Conservation (phyloP, 2,888 invertebrate genomes). For the Tupiocoris notatus region DNA sequence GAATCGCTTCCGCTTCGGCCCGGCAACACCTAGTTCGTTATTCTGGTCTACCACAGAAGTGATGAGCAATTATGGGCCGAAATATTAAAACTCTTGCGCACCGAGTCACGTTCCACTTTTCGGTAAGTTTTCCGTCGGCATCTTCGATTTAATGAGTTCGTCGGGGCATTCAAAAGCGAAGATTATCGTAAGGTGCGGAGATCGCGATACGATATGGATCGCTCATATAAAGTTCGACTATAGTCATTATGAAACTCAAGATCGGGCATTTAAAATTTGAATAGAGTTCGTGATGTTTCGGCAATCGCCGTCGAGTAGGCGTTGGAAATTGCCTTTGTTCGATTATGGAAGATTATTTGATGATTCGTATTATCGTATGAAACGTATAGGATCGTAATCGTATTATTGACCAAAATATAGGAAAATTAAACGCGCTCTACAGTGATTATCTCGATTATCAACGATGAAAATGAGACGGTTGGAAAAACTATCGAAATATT, state of each 20-base stretch:
- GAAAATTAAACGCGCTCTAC: too few relatives aligned
- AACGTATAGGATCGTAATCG: too few relatives aligned
- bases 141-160: background rate
- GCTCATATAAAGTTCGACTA: background rate
- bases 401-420: too few relatives aligned
- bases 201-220: background rate
- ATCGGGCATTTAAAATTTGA: background rate
- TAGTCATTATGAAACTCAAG: background rate
- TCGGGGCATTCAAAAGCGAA: background rate
- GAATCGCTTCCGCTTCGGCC: background rate
- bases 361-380: too few relatives aligned
- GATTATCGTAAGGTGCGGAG: background rate
- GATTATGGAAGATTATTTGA: too few relatives aligned
- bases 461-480: too few relatives aligned
- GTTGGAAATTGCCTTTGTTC: too few relatives aligned
- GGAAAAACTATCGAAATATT: too few relatives aligned
- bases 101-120: background rate
- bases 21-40: background rate
- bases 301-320: too few relatives aligned
- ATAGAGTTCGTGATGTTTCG: too few relatives aligned
- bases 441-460: too few relatives aligned
- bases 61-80: background rate
- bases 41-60: background rate
- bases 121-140: background rate
- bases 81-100: background rate